Evolutionary conservation across 2,113 vertebrate species (phyloP), one percentile per base, ranked within the genome.

Genomic region (Microcebus murinus): DNA sequence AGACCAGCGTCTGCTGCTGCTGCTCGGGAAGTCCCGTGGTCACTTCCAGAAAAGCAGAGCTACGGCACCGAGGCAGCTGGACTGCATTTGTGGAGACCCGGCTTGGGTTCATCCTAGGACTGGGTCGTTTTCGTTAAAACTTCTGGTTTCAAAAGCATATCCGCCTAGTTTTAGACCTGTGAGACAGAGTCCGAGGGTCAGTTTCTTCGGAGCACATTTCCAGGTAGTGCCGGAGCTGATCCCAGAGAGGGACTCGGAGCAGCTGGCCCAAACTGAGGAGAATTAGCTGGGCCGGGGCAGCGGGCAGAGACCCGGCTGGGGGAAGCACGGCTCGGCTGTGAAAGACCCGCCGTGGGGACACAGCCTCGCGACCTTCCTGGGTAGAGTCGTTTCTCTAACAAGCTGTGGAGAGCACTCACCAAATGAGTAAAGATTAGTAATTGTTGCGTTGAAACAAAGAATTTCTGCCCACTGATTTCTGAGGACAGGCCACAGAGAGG

Each of bases 151-250:
- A 12, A 4, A 86, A 65, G 48, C 73, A 42, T 12, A 1, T 14
- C 48, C 36, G 85, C 10, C 57, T 59, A 12, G 20, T 61, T 29
- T 36, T 17, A 21, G 86, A 4, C 21, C 61, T 36, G 6, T 20
- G 55, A 50, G 8, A 4, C 21, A 0, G 4, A 3, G 27, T 7
- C 50, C 10, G 8, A 21, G 2, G 3, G 27, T 21, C 27, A 34
- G 20, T 61, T 23, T 81, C 18, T 50, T 29, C 42, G 11, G 12
- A 59, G 91, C 23, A 2, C 4, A 3, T 21, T 39, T 65, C 13
- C 3, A 14, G 20, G 15, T 39, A 10, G 4, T 50, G 45, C 23
- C 17, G 55, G 14, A 80, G 8, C 31, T 63, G 52, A 63, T 45
- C 36, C 87, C 39, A 29, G 34, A n/a, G 65, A 61, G 3, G 15